phyloP scores from a whole-genome alignment of 64 coral and sea anemone genomes.

The Actinia equina region DNA sequence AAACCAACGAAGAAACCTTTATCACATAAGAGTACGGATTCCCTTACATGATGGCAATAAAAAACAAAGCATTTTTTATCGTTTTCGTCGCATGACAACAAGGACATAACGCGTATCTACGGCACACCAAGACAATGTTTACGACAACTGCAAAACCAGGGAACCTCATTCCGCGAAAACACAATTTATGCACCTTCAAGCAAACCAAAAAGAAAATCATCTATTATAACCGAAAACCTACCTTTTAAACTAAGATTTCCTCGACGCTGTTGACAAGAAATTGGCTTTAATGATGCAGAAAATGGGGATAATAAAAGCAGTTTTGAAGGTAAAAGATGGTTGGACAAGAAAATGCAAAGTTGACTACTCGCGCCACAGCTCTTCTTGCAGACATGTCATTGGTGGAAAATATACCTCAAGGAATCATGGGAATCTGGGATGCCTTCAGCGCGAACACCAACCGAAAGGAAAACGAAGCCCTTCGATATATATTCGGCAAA shows the following conservation, averaged over 20 bases:
- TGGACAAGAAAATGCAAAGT: slow-evolving; percentile 19
- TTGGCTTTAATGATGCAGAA: neutral
- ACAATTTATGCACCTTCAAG: slow-evolving; percentile 9
- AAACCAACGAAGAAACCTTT: neutral
- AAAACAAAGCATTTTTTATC: neutral
- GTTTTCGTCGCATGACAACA: slow-evolving; percentile 16
- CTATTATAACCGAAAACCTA: neutral
- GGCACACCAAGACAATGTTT: slow-evolving; percentile 14
- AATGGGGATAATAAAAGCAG: neutral
- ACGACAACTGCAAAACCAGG: neutral
- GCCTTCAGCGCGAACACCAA: neutral
- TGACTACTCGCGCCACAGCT: slow-evolving; percentile 49
- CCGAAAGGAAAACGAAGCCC: neutral
- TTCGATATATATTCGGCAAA: neutral
- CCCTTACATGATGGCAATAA: neutral
- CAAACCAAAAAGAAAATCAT: neutral
- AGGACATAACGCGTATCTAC: slow-evolving; percentile 7
- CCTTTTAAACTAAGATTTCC: neutral
- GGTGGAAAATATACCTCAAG: slow-evolving; percentile 42
- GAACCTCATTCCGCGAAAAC: slow-evolving; percentile 6
- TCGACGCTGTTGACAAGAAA: neutral
- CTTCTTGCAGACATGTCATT: slow-evolving; percentile 45
- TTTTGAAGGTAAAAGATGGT: slow-evolving; percentile 8
- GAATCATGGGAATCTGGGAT: slow-evolving; percentile 34
- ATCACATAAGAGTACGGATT: neutral